Evolutionary conservation across 2,113 vertebrate species (phyloP).

Genomic region (Tachysurus vachellii): DNA sequence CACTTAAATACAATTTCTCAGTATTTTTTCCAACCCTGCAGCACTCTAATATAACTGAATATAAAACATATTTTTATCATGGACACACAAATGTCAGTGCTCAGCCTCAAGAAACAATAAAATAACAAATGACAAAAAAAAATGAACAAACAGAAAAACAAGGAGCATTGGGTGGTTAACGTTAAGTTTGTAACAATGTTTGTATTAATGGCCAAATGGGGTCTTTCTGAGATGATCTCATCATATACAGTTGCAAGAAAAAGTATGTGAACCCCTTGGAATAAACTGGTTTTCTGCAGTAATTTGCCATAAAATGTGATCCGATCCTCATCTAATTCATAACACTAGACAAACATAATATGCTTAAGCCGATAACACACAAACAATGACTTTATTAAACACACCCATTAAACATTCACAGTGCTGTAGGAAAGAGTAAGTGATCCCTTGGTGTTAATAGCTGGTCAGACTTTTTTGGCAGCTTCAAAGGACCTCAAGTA

Average conservation of each 20-base stretch:
- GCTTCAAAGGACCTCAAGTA: too few species aligned
- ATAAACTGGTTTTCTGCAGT: too few species aligned
- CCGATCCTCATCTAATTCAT: too few species aligned
- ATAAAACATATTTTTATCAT: background rate
- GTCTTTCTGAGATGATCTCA: background rate
- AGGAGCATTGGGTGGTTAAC: background rate
- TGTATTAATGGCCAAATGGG: background rate
- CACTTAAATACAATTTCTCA: background rate
- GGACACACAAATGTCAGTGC: background rate
- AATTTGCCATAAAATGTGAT: too few species aligned
- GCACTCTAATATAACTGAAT: background rate
- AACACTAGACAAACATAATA: too few species aligned
- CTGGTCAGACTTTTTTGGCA: too few species aligned
- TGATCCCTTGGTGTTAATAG: too few species aligned
- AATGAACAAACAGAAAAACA: background rate
- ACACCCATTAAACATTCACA: too few species aligned
- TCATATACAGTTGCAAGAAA: background rate
- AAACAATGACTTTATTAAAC: too few species aligned
- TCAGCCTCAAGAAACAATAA: background rate
- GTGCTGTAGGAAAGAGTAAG: too few species aligned
- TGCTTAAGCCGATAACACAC: too few species aligned
- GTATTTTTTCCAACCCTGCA: background rate
- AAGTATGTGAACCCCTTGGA: too few species aligned
- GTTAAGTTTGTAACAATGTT: background rate
- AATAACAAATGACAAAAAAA: background rate